These are phyloP conservation scores for Hucho hucho DNA, from an alignment of 2,113 vertebrate species.

Conservation along the genomic window DNA sequence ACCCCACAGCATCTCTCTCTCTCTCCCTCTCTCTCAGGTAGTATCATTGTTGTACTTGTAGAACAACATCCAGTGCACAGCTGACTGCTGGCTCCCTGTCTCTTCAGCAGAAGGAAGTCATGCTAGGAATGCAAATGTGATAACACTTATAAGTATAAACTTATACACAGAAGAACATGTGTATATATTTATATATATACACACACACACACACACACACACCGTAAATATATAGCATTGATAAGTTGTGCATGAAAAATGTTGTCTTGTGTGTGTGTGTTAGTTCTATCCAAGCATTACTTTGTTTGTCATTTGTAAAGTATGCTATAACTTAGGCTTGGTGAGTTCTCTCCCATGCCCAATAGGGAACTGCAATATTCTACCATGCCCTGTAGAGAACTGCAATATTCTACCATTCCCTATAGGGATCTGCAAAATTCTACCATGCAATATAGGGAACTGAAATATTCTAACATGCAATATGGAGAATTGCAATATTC, in stretches of 20 bases:
- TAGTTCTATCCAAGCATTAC: not conserved
- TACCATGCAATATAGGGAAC: not conserved
- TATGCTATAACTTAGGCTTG: no score
- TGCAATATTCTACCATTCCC: not conserved
- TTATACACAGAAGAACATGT: not conserved
- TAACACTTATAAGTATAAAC: not conserved
- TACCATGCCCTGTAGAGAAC: not conserved
- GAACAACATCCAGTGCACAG: not conserved
- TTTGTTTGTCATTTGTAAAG: not conserved
- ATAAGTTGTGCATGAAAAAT: not conserved
- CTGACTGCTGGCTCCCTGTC: not conserved
- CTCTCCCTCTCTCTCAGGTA: not conserved
- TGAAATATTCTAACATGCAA: not conserved
- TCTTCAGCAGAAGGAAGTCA: not conserved
- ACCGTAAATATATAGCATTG: no score
- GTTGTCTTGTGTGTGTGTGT: not conserved
- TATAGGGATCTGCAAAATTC: not conserved
- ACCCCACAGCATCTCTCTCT: not conserved
- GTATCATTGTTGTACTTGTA: not conserved
- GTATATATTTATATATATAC: no score
- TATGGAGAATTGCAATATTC: not conserved
- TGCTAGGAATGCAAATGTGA: not conserved
- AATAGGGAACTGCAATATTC: not conserved
- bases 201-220: no score
- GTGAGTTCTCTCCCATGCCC: no score